These are phyloP conservation scores for Drosophila buzzatii DNA, from an alignment of 2,888 invertebrate genomes.

Conservation along the genomic window DNA sequence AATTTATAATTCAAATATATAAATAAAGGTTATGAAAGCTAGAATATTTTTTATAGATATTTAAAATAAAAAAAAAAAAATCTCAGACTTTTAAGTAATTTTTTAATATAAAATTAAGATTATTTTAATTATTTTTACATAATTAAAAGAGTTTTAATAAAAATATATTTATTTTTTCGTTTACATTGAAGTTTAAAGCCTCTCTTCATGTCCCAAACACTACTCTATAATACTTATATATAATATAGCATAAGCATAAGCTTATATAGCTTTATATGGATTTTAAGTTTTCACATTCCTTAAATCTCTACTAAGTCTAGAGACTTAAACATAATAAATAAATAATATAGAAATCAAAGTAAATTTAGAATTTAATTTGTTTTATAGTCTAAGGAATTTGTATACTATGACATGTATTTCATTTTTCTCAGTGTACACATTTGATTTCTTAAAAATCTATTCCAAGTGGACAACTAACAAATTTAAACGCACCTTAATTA, in stretches of 20 bases:
- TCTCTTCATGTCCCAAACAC: background rate
- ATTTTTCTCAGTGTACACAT: constrained; percentile 43
- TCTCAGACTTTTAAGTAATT: too few species aligned
- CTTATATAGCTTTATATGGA: too few species aligned
- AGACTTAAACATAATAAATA: too few species aligned
- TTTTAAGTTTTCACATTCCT: too few species aligned
- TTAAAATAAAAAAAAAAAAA: too few species aligned
- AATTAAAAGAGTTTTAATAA: too few species aligned
- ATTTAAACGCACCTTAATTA: constrained; percentile 72
- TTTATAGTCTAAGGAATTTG: background rate
- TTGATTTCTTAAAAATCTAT: constrained; percentile 75
- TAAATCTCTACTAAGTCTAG: too few species aligned
- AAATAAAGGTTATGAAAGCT: background rate
- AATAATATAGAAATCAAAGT: too few species aligned
- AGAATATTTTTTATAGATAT: background rate
- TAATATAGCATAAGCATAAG: background rate
- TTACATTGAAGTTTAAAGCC: background rate
- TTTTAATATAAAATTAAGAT: too few species aligned
- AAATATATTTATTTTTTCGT: background rate
- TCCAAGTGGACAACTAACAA: constrained; percentile 76
- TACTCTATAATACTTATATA: background rate
- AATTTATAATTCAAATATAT: too few species aligned
- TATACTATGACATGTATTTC: too few species aligned
- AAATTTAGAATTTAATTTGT: background rate
- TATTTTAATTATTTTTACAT: too few species aligned